These are phyloP conservation scores for Timema podura DNA, from an alignment of 2,888 invertebrate species.

Conservation along the genomic window DNA sequence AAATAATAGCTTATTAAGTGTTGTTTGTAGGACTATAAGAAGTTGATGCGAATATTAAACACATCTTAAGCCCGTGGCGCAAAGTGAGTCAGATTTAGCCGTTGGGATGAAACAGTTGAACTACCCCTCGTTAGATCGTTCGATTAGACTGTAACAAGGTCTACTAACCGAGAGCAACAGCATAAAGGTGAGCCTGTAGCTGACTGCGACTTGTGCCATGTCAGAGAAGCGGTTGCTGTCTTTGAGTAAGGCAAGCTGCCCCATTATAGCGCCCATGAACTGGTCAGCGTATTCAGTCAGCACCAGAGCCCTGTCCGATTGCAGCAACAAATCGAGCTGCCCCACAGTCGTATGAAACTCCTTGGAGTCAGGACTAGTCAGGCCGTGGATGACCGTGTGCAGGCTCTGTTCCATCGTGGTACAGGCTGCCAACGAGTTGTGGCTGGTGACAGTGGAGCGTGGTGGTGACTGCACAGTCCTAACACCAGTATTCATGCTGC, in stretches of 20 bases:
- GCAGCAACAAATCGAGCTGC: conserved; percentile 64
- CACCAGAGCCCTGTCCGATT: conserved; percentile 49
- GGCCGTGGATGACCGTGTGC: conserved; percentile 56
- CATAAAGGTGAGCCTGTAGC: conserved; percentile 51
- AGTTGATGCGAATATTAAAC: too few relatives aligned
- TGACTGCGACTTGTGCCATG: conserved; percentile 45
- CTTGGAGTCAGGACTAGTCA: conserved; percentile 59
- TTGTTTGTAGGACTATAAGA: too few relatives aligned
- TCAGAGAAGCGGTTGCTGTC: conserved; percentile 26
- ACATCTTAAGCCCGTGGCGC: too few relatives aligned
- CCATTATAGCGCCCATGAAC: conserved; percentile 58
- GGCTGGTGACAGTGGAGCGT: conserved; percentile 17
- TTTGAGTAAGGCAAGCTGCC: conserved; percentile 58
- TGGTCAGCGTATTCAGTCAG: conserved; percentile 61
- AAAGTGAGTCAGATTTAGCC: too few relatives aligned
- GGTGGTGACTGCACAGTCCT: conserved; percentile 24
- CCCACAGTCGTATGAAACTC: conserved; percentile 62
- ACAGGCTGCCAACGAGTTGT: conserved; percentile 4
- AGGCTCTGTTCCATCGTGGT: conserved; percentile 35
- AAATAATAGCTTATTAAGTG: too few relatives aligned
- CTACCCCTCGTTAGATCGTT: too few relatives aligned
- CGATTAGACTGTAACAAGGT: conserved; percentile 18
- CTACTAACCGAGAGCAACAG: conserved; percentile 50
- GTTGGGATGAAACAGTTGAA: too few relatives aligned
- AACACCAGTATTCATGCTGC: too few relatives aligned